Base-by-base conservation (phyloP, 2,888 invertebrate species). In the Yponomeuta cagnagella region DNA sequence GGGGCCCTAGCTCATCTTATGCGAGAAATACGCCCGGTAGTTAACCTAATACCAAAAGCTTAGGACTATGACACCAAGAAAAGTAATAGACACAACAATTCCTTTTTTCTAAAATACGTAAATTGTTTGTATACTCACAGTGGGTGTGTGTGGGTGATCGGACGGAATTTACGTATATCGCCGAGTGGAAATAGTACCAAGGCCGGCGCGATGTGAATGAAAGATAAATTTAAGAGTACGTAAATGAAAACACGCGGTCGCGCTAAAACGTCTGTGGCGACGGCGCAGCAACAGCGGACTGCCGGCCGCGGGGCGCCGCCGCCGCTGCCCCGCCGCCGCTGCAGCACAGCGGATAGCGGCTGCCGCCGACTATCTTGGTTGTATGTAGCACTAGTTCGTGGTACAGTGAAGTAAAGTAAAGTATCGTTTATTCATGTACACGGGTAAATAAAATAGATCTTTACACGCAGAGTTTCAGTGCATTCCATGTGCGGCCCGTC, bases 101-200 rank as follows among this genome's bases (percentile, higher is more conserved):
- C 5, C 1, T 6, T 58, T 58, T 58, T 58, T 43, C 43, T 8
- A 8, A 43, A 43, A 43, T 43, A 58, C 52, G 52, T 58, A 58
- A 58, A 58, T 58, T 58, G 52, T 72, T 73, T 74, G 73, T 71
- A 77, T 85, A 88, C 88, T 87, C 77, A 87, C 88, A 76, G 78
- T 76, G 75, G 72, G 73, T 72, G 71, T 74, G 75, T 74, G 68
- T 70, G 72, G 15, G 68, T 74, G 74, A 73, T 73, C 73, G 76
- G 75, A 73, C 77, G 75, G 77, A 76, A 73, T 73, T 76, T 75
- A 73, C 77, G 75, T 77, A 76, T 78, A 76, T 76, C 75, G 77
- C 77, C 75, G 77, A 77, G 81, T 84, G 77, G 75, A 87, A 86
- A 87, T 85, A 86, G 82, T 83, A 79, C 76, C 84, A 86, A 87